Conservation (phyloP, 2,888 invertebrate genomes). For the Parochlus steinenii region DNA sequence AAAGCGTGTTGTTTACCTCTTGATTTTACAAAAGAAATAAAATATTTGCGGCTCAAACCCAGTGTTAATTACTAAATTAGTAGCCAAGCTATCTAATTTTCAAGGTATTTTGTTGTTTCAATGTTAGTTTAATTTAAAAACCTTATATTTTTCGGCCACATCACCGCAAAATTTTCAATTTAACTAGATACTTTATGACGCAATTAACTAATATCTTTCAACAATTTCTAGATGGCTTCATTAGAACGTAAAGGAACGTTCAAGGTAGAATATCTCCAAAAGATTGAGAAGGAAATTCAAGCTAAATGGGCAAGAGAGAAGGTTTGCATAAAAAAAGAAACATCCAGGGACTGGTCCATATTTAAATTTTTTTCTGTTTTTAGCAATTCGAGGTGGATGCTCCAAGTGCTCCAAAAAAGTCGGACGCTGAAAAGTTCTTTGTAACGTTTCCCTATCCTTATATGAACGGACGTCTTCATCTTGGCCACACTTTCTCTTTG, state of each 20-base stretch:
- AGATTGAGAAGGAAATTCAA: slow-evolving; percentile 78
- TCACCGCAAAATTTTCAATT: too few species aligned
- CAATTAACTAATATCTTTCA: too few species aligned
- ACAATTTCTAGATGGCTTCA: too few species aligned
- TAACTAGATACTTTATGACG: too few species aligned
- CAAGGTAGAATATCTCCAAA: slow-evolving; percentile 82
- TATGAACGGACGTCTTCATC: slow-evolving; percentile 96
- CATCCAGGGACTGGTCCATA: not conserved
- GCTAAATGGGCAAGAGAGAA: slow-evolving; percentile 68
- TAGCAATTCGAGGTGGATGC: slow-evolving; percentile 64
- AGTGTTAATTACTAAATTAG: too few species aligned
- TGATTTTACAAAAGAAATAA: too few species aligned
- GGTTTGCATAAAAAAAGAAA: slow-evolving; percentile 23
- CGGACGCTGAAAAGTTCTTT: slow-evolving; percentile 64
- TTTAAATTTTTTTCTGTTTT: not conserved
- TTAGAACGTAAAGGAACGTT: slow-evolving; percentile 80
- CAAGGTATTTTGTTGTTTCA: too few species aligned
- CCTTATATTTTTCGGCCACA: too few species aligned
- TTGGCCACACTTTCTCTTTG: slow-evolving; percentile 93
- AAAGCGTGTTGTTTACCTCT: too few species aligned
- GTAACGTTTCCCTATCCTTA: slow-evolving; percentile 97
- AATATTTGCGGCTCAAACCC: too few species aligned
- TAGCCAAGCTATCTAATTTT: too few species aligned
- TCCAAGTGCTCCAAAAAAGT: slow-evolving; percentile 38
- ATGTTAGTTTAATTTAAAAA: too few species aligned